Evolutionary conservation across 2,113 vertebrate species (phyloP), one percentile per base, ranked within the genome.

Genomic region (Peromyscus polionotus): DNA sequence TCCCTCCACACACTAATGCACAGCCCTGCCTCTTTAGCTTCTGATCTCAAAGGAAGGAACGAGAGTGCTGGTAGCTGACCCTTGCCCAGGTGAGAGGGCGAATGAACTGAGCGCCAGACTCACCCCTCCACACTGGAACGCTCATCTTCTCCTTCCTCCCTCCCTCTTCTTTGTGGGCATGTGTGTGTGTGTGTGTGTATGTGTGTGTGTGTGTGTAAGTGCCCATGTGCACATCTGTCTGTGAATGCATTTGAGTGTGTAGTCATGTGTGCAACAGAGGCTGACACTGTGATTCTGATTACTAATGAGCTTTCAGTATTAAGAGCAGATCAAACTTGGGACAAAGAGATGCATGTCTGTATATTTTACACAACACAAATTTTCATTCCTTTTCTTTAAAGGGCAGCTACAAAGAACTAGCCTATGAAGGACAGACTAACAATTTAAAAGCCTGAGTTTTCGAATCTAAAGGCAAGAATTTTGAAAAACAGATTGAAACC

Each of bases 381-480:
- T 61, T 45, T 45, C 84, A 33, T 48, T 48, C 3, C 14, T 13
- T 51, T 51, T 88, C 7, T 48, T 48, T 48, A 54, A 72, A 54
- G 36, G 36, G 48, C 8, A 72, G 67, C 28, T 57, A 88, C 72
- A 57, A 81, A 81, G 79, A 81, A 79, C 1, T 31, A 96, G 73
- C 31, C 45, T 84, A 95, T 20, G 63, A 81, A 68, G 39, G 59
- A 84, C 45, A 91, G 51, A 68, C 12, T 91, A 76, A 76, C 59
- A 92, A 96, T 89, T 16, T 81, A 83, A 91, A 81, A 77, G 93
- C 90, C 2, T 80, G 51, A 85, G 59, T 93, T 95, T 93, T 94
- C 76, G 90, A 84, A 61, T 73, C 36, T 92, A 97, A 67, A 95
- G 61, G 68, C 57, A 95, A 93, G 42, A 83, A 92, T 73, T 92